These are phyloP conservation scores for Mimumesa dahlbomi DNA, from an alignment of 2,888 invertebrate species.

Conservation along the genomic window DNA sequence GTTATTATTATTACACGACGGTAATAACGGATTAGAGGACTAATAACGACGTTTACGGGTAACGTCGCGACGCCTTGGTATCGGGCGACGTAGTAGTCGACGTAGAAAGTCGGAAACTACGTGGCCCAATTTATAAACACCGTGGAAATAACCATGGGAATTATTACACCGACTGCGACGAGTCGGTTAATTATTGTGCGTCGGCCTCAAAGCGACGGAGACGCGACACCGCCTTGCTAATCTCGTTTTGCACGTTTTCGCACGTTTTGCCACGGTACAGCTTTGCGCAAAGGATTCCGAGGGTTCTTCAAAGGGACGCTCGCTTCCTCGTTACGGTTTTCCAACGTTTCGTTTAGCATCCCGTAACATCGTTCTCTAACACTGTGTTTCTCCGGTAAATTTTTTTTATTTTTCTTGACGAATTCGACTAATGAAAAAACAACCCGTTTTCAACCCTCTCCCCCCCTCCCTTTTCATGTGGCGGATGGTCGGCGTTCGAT, in stretches of 20 bases:
- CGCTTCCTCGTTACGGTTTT: constrained; percentile 1
- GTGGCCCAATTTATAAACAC: constrained; percentile 60
- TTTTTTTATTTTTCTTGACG: too few species aligned
- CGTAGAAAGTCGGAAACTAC: constrained; percentile 57
- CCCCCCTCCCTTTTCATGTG: constrained; percentile 16
- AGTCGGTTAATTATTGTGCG: constrained; percentile 41
- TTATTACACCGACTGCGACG: constrained; percentile 26
- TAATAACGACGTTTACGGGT: constrained; percentile 14
- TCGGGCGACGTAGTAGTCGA: not conserved
- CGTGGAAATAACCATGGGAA: constrained; percentile 26
- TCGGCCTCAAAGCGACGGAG: constrained; percentile 32
- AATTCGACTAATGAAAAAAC: too few species aligned
- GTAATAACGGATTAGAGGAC: constrained; percentile 19
- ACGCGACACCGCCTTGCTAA: constrained; percentile 17
- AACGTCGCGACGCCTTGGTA: not conserved
- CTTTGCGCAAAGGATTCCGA: not conserved
- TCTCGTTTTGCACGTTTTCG: constrained; percentile 20
- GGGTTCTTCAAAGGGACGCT: not conserved
- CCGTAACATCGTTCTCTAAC: not conserved
- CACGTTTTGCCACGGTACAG: constrained; percentile 5
- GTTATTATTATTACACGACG: constrained; percentile 5
- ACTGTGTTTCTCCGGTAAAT: too few species aligned
- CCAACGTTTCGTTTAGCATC: not conserved
- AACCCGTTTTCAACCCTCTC: too few species aligned
- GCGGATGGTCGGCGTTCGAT: constrained; percentile 16